Evolutionary conservation across 2,113 vertebrate species (phyloP).

Genomic region (Chamaetylas fuelleborni): DNA sequence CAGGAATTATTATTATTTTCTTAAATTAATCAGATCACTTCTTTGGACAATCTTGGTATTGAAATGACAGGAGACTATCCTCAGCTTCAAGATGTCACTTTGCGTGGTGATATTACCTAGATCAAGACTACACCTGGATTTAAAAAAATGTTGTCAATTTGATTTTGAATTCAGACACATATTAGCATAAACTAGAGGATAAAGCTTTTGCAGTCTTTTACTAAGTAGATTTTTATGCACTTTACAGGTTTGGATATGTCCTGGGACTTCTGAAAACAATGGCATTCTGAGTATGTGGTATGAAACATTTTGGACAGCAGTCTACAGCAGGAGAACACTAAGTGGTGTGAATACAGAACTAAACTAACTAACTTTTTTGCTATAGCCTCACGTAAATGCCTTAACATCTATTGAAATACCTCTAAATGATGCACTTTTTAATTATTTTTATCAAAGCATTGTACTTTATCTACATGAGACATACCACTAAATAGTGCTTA

Average conservation of each 20-base stretch:
- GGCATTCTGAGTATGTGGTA: neutral
- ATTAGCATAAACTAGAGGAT: neutral
- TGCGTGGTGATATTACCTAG: neutral
- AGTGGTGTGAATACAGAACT: neutral
- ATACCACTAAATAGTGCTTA: neutral
- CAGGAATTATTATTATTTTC: neutral
- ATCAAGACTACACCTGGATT: neutral
- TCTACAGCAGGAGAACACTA: neutral
- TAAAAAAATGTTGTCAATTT: neutral
- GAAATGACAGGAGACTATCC: neutral
- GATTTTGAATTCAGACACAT: neutral
- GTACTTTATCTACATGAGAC: neutral
- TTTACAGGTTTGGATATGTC: neutral
- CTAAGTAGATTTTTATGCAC: neutral
- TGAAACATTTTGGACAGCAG: neutral
- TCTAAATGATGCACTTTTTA: neutral
- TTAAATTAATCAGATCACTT: neutral
- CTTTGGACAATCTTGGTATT: neutral
- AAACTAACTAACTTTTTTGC: neutral
- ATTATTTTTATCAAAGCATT: neutral
- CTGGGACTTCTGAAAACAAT: neutral
- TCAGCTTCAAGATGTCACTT: neutral
- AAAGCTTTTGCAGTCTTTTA: neutral
- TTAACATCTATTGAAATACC: neutral
- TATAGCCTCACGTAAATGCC: neutral